Base-by-base conservation (phyloP, 2,797 vertebrate genomes). In the Hyperoplus lanceolatus region DNA sequence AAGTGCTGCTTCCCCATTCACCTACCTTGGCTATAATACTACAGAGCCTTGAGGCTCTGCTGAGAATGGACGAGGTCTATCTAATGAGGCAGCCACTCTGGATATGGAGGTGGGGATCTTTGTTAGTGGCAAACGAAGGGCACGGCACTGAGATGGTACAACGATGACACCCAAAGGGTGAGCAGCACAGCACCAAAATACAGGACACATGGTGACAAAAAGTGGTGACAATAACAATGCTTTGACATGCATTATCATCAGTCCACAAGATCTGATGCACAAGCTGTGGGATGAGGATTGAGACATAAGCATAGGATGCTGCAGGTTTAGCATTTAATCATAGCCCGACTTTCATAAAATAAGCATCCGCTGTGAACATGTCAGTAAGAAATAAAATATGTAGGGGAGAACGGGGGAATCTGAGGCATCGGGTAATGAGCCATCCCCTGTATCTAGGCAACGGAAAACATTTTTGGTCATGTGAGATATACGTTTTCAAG, bases 61-160 rank as follows among this genome's bases (percentile, higher is more conserved):
- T 76, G 95, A 94, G 68, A 94, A 94, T 85, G 93, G 94, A 79
- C 87, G 94, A 78, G 80, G 89, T 94, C 87, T 95, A 92, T 90
- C 93, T 94, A 88, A 91, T 54, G 74, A 80, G 60, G 73, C 46
- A 80, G 88, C 92, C 90, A 85, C 81, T 89, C 93, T 90, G 79
- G 79, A 94, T 91, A 94, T 96, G 91, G 93, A 97, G 94, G 94
- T 95, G 93, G 96, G 96, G 93, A 97, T 97, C 96, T 97, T 97
- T 97, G 96, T 96, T 92, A 96, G 87, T 76, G 93, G 92, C 92
- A 95, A 95, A 84, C 92, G 90, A 94, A 95, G 93, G 79, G 92
- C 90, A 94, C 95, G 94, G 96, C 95, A 94, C 95, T 95, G 93
- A 94, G 90, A 95, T 93, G 90, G 73, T 68, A 73, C 77, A 69